Conservation (phyloP, 2,888 invertebrate species). For the Nephrotoma appendiculata region DNA sequence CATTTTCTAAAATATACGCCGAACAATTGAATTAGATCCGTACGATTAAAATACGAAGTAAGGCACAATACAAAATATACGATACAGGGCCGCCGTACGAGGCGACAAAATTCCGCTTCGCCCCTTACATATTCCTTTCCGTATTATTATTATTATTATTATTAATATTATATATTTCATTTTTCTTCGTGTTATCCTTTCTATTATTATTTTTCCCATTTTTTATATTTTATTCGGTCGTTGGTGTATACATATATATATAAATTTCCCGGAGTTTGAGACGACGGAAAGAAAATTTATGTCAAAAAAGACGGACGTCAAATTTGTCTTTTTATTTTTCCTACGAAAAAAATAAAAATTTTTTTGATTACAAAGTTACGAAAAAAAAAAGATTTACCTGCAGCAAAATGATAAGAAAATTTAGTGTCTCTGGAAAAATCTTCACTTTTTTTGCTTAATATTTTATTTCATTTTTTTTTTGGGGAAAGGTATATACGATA, state of each 20-base stretch:
- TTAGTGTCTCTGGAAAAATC: constrained; percentile 1
- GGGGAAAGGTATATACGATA: not conserved
- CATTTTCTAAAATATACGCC: not conserved
- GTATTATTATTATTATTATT: not conserved
- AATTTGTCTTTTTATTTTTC: constrained; percentile 1
- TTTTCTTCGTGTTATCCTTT: not conserved
- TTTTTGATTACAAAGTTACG: not conserved
- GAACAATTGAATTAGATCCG: not conserved
- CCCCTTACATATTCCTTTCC: not conserved
- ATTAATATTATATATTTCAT: not conserved
- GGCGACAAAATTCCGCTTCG: not conserved
- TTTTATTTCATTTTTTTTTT: not conserved
- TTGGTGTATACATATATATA: not conserved
- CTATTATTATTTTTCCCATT: not conserved
- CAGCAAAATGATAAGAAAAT: constrained; percentile 5
- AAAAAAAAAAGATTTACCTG: constrained; percentile 5
- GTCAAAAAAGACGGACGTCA: constrained; percentile 5
- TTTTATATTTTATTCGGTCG: not conserved
- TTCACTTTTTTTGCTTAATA: not conserved
- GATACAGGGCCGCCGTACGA: not conserved
- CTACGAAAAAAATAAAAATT: not conserved
- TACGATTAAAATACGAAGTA: not conserved
- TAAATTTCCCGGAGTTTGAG: not conserved
- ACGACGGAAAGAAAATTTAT: not conserved
- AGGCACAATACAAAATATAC: not conserved